Percentiles rank a stretch among this genome's conserved stretches.
Evolutionary conservation across 2,797 vertebrate genomes (phyloP).

Genomic region (Aselliscus stoliczkanus): DNA sequence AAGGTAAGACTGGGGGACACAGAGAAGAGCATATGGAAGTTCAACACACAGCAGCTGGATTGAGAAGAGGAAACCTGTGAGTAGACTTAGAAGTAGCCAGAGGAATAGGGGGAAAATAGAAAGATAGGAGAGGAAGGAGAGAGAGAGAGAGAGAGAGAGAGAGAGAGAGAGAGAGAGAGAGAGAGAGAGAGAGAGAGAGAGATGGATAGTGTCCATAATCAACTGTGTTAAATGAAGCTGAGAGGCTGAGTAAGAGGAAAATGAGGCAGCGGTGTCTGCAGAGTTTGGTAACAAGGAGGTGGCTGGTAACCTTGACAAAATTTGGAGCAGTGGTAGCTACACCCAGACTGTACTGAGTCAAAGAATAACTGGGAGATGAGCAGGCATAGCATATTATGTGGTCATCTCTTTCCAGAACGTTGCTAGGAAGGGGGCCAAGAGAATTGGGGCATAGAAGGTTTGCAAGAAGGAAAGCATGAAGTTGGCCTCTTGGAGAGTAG

Average conservation of each 20-base stretch:
- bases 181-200: background rate
- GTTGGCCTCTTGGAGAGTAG: background rate
- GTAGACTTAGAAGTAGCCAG: background rate
- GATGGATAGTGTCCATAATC: background rate
- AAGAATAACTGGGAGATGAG: background rate
- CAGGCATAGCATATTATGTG: too few relatives aligned
- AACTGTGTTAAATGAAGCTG: background rate
- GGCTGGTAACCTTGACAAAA: background rate
- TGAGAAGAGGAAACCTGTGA: background rate
- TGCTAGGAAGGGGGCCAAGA: background rate
- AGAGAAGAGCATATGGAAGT: background rate
- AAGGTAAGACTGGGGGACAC: background rate
- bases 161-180: background rate
- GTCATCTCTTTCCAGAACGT: background rate
- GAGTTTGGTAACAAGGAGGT: background rate
- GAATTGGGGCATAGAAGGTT: background rate
- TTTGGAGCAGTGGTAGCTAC: background rate
- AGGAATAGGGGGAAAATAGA: background rate
- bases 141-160: background rate
- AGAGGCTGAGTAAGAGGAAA: background rate
- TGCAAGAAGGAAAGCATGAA: background rate
- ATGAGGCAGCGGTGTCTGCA: background rate
- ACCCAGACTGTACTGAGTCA: background rate
- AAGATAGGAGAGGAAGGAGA: too few relatives aligned
- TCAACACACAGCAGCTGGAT: rapidly evolving